Conservation (phyloP, 2,888 invertebrate species). For the Diachrysia chrysitis region DNA sequence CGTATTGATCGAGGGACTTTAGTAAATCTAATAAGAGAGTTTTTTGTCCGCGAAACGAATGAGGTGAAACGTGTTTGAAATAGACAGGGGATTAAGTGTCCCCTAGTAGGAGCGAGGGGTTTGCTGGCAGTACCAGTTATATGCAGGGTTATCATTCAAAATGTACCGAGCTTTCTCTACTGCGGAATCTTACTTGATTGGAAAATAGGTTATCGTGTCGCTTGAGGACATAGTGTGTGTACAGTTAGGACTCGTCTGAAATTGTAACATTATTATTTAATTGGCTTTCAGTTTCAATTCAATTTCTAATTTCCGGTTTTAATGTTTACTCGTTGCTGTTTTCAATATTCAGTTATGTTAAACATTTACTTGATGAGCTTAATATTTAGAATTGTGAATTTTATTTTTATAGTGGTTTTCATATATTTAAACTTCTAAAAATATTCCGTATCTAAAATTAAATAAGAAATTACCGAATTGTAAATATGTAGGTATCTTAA, state of each 20-base stretch:
- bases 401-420: no score
- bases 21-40: constrained; percentile 87
- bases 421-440: no score
- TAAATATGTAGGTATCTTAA: constrained; percentile 16
- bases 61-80: constrained; percentile 89
- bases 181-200: constrained; percentile 42
- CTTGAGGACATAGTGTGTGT: constrained; percentile 26
- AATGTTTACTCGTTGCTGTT: no score
- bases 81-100: constrained; percentile 88
- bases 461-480: background rate
- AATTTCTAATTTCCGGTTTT: no score
- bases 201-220: constrained; percentile 55
- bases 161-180: constrained; percentile 42
- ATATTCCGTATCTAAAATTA: background rate
- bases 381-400: background rate
- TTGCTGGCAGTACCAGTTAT: constrained; percentile 48
- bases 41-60: constrained; percentile 87
- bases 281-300: background rate
- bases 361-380: background rate
- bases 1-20: constrained; percentile 79
- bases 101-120: constrained; percentile 74
- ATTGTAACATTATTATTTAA: background rate
- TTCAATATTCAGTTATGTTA: background rate
- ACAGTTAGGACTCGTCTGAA: constrained; percentile 7
- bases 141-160: constrained; percentile 48